Percentiles rank a stretch among this genome's conserved stretches.
These are phyloP conservation scores for Calliphora vicina DNA, from an alignment of 1,140 invertebrate species.

Conservation along the genomic window DNA sequence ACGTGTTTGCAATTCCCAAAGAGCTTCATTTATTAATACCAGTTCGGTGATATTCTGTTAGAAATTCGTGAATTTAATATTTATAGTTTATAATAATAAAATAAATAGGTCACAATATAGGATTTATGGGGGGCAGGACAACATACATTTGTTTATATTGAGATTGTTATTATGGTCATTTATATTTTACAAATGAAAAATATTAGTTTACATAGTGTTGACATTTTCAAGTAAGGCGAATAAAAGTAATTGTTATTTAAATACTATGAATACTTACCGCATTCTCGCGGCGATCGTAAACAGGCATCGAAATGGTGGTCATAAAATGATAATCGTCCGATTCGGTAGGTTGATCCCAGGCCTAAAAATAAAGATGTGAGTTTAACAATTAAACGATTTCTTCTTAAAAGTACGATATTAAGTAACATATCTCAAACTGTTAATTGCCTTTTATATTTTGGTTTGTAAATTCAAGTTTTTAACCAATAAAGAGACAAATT, in stretches of 20 bases:
- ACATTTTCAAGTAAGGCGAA: not conserved
- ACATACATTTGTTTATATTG: conserved; percentile 3
- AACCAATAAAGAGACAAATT: too few species aligned
- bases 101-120: not conserved
- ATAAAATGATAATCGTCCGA: conserved; percentile 76
- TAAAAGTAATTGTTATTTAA: not conserved
- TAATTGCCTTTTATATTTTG: too few species aligned
- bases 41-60: conserved; percentile 92
- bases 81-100: not conserved
- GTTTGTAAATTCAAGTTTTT: too few species aligned
- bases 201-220: not conserved
- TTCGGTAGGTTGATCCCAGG: conserved; percentile 70
- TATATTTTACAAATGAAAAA: not conserved
- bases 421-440: too few species aligned
- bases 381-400: not conserved
- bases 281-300: conserved; percentile 82
- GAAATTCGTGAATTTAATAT: conserved; percentile 33
- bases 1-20: conserved; percentile 88
- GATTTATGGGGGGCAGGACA: not conserved
- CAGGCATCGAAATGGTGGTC: conserved; percentile 91
- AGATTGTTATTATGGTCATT: not conserved
- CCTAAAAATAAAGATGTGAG: conserved; percentile 58
- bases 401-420: not conserved
- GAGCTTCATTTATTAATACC: conserved; percentile 91
- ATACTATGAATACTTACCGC: conserved; percentile 69